Evolutionary conservation across 2,888 invertebrate species (phyloP).

Genomic region (Fissipunctia ypsillon): DNA sequence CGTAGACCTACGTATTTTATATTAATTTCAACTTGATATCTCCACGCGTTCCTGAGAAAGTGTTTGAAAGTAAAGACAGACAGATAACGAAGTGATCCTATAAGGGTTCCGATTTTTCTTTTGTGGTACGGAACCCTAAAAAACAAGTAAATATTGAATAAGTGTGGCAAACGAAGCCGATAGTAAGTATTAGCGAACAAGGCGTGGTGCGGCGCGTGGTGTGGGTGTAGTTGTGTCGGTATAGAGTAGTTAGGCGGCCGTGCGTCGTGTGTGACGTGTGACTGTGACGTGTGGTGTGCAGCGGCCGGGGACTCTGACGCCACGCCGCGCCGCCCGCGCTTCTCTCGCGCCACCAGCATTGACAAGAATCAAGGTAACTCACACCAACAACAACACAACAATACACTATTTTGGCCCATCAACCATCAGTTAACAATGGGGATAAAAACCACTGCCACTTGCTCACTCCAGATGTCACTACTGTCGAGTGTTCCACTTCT

Average conservation of each 20-base stretch:
- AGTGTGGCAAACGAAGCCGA: not conserved
- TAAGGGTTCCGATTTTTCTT: too few species aligned
- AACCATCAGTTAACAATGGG: not conserved
- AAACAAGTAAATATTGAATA: not conserved
- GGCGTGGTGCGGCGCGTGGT: slow-evolving; percentile 33
- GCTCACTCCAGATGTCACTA: slow-evolving; percentile 4
- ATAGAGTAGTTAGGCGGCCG: slow-evolving; percentile 58
- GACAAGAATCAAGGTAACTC: slow-evolving; percentile 88
- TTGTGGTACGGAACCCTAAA: too few species aligned
- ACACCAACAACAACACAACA: slow-evolving; percentile 18
- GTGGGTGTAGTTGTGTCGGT: slow-evolving; percentile 68
- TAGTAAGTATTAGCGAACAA: not conserved
- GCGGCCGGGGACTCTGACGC: slow-evolving; percentile 79
- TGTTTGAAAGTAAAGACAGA: too few species aligned
- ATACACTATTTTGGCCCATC: slow-evolving; percentile 6
- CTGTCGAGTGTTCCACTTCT: not conserved
- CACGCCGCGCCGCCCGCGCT: slow-evolving; percentile 87
- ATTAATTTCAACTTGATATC: too few species aligned
- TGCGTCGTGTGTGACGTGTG: slow-evolving; percentile 66
- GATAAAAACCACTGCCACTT: not conserved
- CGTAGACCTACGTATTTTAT: too few species aligned
- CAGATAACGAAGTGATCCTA: too few species aligned
- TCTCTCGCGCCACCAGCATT: slow-evolving; percentile 89
- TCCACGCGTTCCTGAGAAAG: too few species aligned
- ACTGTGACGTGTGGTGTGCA: slow-evolving; percentile 71